Percentiles rank a stretch among this genome's conserved stretches.
phyloP scores from a whole-genome alignment of 1,140 invertebrate species.

The Micrasema longulum region DNA sequence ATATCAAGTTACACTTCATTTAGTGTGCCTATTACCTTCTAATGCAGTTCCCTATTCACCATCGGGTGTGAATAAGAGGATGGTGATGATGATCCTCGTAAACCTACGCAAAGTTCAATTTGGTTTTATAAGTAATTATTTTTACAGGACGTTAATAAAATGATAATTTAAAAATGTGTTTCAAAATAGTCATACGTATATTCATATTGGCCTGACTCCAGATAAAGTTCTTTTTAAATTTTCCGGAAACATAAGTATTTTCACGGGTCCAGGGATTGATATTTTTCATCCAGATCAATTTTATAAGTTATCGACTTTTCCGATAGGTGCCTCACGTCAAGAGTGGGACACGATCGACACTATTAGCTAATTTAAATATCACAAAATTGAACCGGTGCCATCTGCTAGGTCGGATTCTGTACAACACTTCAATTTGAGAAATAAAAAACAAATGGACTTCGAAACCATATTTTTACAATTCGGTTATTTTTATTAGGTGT shows the following conservation, averaged over 20 bases:
- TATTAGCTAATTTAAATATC: slow-evolving; percentile 52
- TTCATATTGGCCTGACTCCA: slow-evolving; percentile 18
- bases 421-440: slow-evolving; percentile 11
- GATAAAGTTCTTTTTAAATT: slow-evolving; percentile 25
- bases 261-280: slow-evolving; percentile 9
- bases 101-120: no score
- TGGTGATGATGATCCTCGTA: no score
- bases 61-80: no score
- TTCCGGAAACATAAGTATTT: slow-evolving; percentile 20
- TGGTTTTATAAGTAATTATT: no score
- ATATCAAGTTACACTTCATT: no score
- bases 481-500: no score
- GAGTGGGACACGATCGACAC: slow-evolving; percentile 52
- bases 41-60: no score
- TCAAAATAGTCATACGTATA: neutral
- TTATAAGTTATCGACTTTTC: slow-evolving; percentile 7
- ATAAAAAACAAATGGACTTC: slow-evolving; percentile 4
- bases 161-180: slow-evolving; percentile 6
- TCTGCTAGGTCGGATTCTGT: slow-evolving; percentile 35
- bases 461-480: no score
- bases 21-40: no score
- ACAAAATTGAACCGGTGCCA: slow-evolving; percentile 52
- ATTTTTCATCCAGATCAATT: neutral
- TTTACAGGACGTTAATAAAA: neutral
- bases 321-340: slow-evolving; percentile 10